Conservation (phyloP, 2,113 vertebrate genomes). For the Pteruthius melanotis region DNA sequence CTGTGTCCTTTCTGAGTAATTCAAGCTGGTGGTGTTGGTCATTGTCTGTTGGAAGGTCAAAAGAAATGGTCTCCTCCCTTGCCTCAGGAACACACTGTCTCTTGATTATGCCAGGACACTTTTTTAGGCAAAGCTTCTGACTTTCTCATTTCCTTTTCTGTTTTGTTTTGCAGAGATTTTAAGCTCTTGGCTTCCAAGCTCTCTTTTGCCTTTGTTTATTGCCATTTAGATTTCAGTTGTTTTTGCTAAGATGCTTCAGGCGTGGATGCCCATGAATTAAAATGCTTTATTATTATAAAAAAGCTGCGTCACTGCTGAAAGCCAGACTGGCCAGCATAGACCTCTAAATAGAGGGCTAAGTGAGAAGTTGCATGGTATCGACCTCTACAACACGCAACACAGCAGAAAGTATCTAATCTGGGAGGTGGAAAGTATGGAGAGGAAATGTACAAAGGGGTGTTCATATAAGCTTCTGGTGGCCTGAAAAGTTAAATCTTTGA, state of each 20-base stretch:
- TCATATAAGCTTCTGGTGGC: neutral
- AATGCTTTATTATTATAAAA: slow-evolving; percentile 11
- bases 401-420: neutral
- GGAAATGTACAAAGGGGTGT: neutral
- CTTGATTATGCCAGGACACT: neutral
- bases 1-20: neutral
- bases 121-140: slow-evolving; percentile 14
- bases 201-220: slow-evolving; percentile 38
- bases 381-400: neutral
- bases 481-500: neutral
- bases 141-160: slow-evolving; percentile 35
- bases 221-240: neutral
- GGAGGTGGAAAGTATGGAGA: neutral
- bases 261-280: neutral
- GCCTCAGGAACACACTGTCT: neutral
- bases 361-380: neutral
- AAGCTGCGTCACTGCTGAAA: neutral
- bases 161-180: slow-evolving; percentile 33
- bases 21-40: neutral
- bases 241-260: slow-evolving; percentile 7
- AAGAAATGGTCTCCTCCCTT: neutral
- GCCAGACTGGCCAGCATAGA: neutral
- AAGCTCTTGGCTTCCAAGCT: neutral
- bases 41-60: neutral
- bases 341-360: slow-evolving; percentile 1